Evolutionary conservation across 2,797 vertebrate species (phyloP).

Genomic region (Pygocentrus nattereri): DNA sequence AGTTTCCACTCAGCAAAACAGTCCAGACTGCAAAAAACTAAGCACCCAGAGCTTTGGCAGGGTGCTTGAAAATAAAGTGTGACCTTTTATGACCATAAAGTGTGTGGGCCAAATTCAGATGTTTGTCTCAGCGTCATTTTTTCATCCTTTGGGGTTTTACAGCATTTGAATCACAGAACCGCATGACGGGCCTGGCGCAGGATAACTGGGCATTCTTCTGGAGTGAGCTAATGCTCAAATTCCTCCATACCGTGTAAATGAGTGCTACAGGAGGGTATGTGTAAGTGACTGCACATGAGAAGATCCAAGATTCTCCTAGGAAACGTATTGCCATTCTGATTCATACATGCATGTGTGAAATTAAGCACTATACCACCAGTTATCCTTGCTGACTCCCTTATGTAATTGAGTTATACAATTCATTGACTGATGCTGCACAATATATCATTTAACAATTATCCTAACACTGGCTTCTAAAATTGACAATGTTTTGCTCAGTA

Average conservation of each 20-base stretch:
- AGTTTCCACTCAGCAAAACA: not conserved
- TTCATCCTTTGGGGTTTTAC: not conserved
- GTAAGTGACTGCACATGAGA: not conserved
- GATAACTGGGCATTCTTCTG: conserved; percentile 28
- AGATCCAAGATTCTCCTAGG: not conserved
- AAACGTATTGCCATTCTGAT: not conserved
- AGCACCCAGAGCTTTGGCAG: not conserved
- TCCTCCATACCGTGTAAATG: conserved; percentile 6
- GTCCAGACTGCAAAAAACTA: not conserved
- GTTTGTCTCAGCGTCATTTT: not conserved
- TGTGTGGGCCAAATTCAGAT: not conserved
- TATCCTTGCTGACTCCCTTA: conserved; percentile 52
- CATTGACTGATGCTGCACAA: conserved; percentile 11
- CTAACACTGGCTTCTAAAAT: too few species aligned
- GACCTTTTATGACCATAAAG: not conserved
- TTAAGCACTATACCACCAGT: not conserved
- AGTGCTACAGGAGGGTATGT: not conserved
- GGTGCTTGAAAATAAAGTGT: not conserved
- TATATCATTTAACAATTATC: too few species aligned
- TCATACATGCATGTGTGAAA: not conserved
- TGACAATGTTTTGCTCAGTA: too few species aligned
- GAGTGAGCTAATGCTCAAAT: conserved; percentile 16
- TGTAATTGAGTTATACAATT: conserved; percentile 59
- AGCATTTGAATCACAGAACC: conserved; percentile 22
- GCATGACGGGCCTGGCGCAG: not conserved